These are phyloP conservation scores for Chionomys nivalis DNA, from an alignment of 2,113 vertebrate genomes.

Conservation along the genomic window DNA sequence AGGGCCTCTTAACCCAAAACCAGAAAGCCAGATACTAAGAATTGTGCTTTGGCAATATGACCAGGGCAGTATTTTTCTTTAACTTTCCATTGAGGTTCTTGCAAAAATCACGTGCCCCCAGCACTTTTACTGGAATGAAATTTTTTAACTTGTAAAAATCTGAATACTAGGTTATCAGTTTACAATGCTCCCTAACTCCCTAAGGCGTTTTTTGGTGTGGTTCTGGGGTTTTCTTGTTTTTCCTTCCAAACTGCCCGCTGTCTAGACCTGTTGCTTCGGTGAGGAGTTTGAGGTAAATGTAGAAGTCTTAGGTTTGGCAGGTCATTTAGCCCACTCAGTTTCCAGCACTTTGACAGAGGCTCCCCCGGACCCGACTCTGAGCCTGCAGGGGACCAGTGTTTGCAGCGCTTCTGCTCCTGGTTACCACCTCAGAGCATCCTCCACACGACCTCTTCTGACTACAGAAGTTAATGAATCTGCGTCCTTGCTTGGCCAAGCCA, in stretches of 20 bases:
- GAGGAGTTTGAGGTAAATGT: not conserved
- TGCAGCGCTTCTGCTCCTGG: not conserved
- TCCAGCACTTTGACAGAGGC: not conserved
- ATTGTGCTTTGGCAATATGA: not conserved
- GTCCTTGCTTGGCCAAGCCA: not conserved
- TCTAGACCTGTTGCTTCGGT: constrained; percentile 19
- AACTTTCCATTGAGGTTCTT: constrained; percentile 9
- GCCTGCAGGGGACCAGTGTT: not conserved
- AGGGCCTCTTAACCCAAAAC: not conserved
- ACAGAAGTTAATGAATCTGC: not conserved
- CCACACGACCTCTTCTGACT: constrained; percentile 31
- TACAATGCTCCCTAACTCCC: not conserved
- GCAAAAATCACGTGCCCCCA: not conserved
- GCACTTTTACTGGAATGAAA: constrained; percentile 26
- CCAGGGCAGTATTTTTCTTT: not conserved
- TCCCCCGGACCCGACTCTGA: too few species aligned
- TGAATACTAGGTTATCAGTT: not conserved
- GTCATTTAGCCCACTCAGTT: not conserved
- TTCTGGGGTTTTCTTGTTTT: not conserved
- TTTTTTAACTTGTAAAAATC: constrained; percentile 38
- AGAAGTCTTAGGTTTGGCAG: not conserved
- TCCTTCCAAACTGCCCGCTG: not conserved
- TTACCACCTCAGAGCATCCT: constrained; percentile 13
- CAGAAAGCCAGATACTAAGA: not conserved
- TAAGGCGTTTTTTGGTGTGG: not conserved